Conservation (phyloP, 2,888 invertebrate genomes). For the Rotaria socialis region DNA sequence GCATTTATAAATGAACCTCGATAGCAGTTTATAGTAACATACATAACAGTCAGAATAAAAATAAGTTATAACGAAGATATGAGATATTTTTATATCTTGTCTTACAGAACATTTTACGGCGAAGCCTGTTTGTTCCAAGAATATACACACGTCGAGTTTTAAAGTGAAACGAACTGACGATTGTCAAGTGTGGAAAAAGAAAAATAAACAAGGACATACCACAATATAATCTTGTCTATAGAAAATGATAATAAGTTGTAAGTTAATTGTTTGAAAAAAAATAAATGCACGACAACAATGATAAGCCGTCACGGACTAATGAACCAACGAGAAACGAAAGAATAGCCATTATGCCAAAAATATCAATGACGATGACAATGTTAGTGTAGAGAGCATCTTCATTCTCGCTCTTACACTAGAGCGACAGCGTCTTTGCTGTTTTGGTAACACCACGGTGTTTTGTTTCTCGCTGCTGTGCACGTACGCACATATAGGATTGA, state of each 20-base stretch:
- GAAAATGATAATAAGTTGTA: background rate
- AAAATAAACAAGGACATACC: slow-evolving; percentile 17
- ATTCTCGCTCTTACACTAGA: slow-evolving; percentile 18
- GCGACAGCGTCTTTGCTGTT: background rate
- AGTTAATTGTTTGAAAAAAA: background rate
- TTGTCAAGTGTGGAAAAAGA: background rate
- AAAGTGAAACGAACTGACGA: too few species aligned
- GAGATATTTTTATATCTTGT: background rate
- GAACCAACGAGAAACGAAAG: background rate
- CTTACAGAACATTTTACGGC: background rate
- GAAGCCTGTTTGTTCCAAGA: too few species aligned
- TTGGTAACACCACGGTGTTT: slow-evolving; percentile 29
- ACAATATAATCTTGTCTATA: background rate
- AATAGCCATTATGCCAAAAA: background rate
- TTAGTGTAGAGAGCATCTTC: background rate
- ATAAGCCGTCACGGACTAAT: background rate
- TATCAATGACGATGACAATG: background rate
- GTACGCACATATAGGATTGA: background rate
- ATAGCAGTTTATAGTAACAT: background rate
- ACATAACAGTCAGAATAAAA: background rate
- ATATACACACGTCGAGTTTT: too few species aligned
- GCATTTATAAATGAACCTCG: background rate
- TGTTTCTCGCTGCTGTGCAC: slow-evolving; percentile 16
- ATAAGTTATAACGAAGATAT: background rate
- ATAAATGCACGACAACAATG: background rate